phyloP scores from a whole-genome alignment of 2,888 invertebrate genomes.

The Selenia dentaria region DNA sequence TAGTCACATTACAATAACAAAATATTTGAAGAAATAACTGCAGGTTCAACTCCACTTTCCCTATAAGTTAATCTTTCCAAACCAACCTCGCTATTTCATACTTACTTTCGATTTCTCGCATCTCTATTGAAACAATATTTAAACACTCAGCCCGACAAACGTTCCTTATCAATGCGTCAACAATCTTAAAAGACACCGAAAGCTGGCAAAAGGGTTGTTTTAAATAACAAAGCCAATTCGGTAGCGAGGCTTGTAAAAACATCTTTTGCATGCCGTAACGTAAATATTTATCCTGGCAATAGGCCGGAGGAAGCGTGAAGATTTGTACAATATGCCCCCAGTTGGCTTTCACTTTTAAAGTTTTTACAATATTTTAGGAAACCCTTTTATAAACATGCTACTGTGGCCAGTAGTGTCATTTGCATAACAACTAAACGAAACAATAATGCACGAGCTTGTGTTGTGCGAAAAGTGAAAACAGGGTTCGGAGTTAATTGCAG shows the following conservation, averaged over 20 bases:
- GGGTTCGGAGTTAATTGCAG: constrained; percentile 62
- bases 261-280: constrained; percentile 77
- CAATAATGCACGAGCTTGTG: constrained; percentile 69
- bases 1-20: too few species aligned
- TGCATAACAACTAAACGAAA: constrained; percentile 76
- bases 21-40: too few species aligned
- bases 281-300: constrained; percentile 79
- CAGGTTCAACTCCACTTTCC: neutral
- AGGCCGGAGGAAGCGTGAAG: constrained; percentile 68
- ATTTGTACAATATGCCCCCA: constrained; percentile 68
- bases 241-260: constrained; percentile 72
- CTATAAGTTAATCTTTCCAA: neutral
- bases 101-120: constrained; percentile 24
- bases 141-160: constrained; percentile 39
- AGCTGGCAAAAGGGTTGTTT: constrained; percentile 74
- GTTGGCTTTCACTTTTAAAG: constrained; percentile 78
- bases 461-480: constrained; percentile 81
- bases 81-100: constrained; percentile 3
- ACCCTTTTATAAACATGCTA: constrained; percentile 74
- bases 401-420: constrained; percentile 63
- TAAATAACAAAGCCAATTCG: constrained; percentile 75
- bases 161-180: constrained; percentile 54
- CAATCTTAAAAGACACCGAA: constrained; percentile 56
- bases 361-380: constrained; percentile 67
- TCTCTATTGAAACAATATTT: constrained; percentile 28